Evolutionary conservation across 1,140 invertebrate genomes (phyloP).

Genomic region (Eubasilissa regina): DNA sequence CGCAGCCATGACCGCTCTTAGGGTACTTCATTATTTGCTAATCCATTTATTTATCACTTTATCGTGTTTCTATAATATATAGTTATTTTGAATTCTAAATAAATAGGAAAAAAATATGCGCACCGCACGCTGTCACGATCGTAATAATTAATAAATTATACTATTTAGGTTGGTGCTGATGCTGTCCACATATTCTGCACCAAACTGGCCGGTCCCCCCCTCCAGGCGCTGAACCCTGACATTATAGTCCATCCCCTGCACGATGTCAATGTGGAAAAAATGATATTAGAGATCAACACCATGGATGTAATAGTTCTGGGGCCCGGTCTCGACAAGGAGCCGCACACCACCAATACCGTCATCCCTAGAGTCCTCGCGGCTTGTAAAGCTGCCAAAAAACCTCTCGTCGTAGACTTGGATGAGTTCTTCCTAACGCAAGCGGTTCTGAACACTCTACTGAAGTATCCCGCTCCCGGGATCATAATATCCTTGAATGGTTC

Average conservation of each 20-base stretch:
- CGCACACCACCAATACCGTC: slow-evolving; percentile 65
- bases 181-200: slow-evolving; percentile 83
- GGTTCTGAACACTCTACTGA: slow-evolving; percentile 67
- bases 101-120: too few species aligned
- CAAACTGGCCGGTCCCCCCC: slow-evolving; percentile 77
- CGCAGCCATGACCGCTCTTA: slow-evolving; percentile 81
- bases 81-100: too few species aligned
- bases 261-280: slow-evolving; percentile 68
- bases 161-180: slow-evolving; percentile 76
- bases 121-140: too few species aligned
- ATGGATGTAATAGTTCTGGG: slow-evolving; percentile 83
- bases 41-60: too few species aligned
- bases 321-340: slow-evolving; percentile 80
- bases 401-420: slow-evolving; percentile 86
- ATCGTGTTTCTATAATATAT: too few species aligned
- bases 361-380: slow-evolving; percentile 64
- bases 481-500: slow-evolving; percentile 86
- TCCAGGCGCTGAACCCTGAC: slow-evolving; percentile 88
- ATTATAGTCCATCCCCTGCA: slow-evolving; percentile 85
- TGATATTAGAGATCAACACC: slow-evolving; percentile 71
- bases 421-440: slow-evolving; percentile 74
- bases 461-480: slow-evolving; percentile 64
- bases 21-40: too few species aligned
- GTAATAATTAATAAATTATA: too few species aligned
- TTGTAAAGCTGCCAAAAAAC: slow-evolving; percentile 72